Conservation (phyloP, 2,888 invertebrate genomes). For the Orthosia incerta region DNA sequence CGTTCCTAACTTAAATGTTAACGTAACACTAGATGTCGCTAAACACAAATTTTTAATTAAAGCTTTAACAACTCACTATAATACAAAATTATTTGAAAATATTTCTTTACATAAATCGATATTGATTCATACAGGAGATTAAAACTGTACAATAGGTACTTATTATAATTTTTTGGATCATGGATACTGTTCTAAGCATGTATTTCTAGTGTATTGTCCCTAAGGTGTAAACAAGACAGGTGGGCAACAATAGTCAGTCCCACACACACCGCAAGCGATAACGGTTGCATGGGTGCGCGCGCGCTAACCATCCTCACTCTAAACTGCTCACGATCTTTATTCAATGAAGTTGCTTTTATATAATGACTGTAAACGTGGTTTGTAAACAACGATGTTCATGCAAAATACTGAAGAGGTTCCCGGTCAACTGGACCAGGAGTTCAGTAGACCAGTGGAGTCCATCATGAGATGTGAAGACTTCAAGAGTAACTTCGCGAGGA, state of each 20-base stretch:
- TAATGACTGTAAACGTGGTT: conserved; percentile 71
- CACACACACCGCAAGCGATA: conserved; percentile 55
- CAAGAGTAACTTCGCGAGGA: conserved; percentile 88
- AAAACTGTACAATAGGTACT: too few species aligned
- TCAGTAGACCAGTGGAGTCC: conserved; percentile 85
- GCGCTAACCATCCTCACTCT: conserved; percentile 66
- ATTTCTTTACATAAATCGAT: background rate
- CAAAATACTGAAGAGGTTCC: conserved; percentile 71
- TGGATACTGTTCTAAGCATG: background rate
- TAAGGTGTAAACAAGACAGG: conserved; percentile 56
- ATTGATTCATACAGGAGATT: background rate
- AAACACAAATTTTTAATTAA: background rate
- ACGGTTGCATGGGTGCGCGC: conserved; percentile 66
- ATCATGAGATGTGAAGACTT: conserved; percentile 89
- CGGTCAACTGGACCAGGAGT: conserved; percentile 78
- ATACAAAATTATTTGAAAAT: background rate
- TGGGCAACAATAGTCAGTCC: conserved; percentile 43
- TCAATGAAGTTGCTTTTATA: conserved; percentile 72
- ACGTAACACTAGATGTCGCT: conserved; percentile 31
- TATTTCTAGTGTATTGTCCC: background rate
- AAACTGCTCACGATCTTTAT: conserved; percentile 54
- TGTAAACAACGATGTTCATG: conserved; percentile 78
- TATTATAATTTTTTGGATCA: background rate
- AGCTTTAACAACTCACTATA: too few species aligned
- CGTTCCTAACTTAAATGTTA: background rate